phyloP scores from a whole-genome alignment of 2,113 vertebrate species.

The Miniopterus natalensis region DNA sequence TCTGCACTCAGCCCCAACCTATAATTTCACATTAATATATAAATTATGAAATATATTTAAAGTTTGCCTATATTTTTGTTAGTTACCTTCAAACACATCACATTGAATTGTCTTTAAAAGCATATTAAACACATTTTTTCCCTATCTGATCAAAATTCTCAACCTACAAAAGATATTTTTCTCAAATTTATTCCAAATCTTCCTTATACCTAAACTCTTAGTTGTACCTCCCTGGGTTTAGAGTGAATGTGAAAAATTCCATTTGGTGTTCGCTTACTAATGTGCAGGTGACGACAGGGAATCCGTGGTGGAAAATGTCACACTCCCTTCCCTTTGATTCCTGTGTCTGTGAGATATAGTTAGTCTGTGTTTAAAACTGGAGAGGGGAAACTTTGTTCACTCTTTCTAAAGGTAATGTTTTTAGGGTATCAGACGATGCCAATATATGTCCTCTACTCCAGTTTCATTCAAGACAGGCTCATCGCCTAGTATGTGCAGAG shows the following conservation, averaged over 20 bases:
- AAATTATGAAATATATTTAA: neutral
- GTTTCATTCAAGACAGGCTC: constrained; percentile 13
- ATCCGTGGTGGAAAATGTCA: constrained; percentile 56
- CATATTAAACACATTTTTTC: neutral
- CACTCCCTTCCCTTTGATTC: constrained; percentile 36
- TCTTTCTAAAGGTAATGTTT: constrained; percentile 49
- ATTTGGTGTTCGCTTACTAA: constrained; percentile 33
- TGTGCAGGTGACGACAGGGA: constrained; percentile 46
- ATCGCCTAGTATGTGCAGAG: neutral
- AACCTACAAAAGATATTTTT: neutral
- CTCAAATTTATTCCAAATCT: constrained; percentile 25
- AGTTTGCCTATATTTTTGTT: constrained; percentile 7
- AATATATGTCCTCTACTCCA: constrained; percentile 33
- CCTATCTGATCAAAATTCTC: constrained; percentile 23
- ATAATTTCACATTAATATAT: neutral
- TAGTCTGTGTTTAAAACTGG: constrained; percentile 61
- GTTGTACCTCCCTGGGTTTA: neutral
- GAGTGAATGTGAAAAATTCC: constrained; percentile 70
- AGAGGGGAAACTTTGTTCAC: constrained; percentile 44
- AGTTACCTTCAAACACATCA: neutral
- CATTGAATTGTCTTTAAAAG: constrained; percentile 46
- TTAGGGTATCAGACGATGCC: constrained; percentile 33
- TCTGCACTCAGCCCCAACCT: neutral
- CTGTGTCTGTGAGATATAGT: constrained; percentile 33
- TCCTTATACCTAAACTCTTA: neutral